Conservation (phyloP, 2,888 invertebrate species). For the Tipula vernalis region DNA sequence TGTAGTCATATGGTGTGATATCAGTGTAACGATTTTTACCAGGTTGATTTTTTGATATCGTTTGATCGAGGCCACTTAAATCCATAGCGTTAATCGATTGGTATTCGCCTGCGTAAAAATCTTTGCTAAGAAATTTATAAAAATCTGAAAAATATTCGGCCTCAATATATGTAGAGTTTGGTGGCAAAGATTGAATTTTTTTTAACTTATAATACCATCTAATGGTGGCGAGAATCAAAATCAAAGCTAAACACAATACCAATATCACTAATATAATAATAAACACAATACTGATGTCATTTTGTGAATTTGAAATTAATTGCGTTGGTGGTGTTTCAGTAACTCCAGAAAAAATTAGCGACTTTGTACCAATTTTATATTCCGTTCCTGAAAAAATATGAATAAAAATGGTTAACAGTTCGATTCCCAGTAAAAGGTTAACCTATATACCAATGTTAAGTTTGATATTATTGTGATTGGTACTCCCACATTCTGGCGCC, state of each 20-base stretch:
- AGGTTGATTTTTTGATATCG: neutral
- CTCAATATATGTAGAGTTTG: neutral
- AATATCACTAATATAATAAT: neutral
- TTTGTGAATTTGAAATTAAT: neutral
- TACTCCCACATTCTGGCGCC: neutral
- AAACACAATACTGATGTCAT: neutral
- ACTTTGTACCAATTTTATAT: neutral
- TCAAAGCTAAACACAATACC: neutral
- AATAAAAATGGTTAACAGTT: neutral
- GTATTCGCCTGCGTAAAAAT: neutral
- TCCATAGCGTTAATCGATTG: neutral
- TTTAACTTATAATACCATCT: neutral
- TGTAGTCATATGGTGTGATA: constrained; percentile 19
- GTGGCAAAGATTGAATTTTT: neutral
- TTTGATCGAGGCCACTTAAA: neutral
- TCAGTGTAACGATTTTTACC: neutral
- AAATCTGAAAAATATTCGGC: neutral
- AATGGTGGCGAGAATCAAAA: neutral
- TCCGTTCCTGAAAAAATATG: neutral
- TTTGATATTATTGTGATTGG: neutral
- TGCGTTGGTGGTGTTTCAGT: neutral
- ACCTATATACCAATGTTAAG: neutral
- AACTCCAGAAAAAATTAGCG: neutral
- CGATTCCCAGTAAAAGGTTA: neutral
- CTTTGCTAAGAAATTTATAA: neutral